phyloP scores from a whole-genome alignment of 2,888 invertebrate species.

The Allophyes oxyacanthae region DNA sequence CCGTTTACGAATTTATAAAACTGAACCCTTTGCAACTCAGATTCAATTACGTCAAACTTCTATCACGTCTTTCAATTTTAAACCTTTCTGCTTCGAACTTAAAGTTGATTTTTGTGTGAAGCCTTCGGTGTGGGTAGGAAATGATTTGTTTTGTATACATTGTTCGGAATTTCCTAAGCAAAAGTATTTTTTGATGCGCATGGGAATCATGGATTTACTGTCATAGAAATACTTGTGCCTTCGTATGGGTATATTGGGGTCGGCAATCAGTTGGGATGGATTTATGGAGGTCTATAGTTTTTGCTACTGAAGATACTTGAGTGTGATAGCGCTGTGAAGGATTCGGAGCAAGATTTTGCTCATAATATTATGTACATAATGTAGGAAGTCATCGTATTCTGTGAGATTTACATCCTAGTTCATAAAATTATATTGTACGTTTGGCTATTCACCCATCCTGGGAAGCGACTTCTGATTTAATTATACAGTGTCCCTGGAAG shows the following conservation, averaged over 20 bases:
- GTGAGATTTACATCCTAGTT: no score
- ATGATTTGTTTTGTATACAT: conserved; percentile 46
- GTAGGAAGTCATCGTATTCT: no score
- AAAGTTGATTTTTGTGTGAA: conserved; percentile 11
- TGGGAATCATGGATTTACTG: conserved; percentile 21
- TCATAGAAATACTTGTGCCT: conserved; percentile 11
- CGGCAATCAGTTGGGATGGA: conserved; percentile 1
- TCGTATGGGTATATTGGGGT: background rate
- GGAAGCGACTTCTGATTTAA: no score
- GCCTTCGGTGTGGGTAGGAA: conserved; percentile 2
- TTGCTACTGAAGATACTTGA: no score
- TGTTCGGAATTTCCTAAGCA: conserved; percentile 35
- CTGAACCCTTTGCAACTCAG: conserved; percentile 42
- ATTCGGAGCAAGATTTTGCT: no score
- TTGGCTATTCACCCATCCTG: no score
- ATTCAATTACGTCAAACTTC: conserved; percentile 49
- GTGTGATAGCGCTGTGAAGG: no score
- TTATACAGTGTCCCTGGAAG: no score
- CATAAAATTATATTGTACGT: no score
- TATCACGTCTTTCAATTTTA: conserved; percentile 1
- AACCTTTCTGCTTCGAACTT: conserved; percentile 5
- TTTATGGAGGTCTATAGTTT: background rate
- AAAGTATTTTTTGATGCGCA: conserved; percentile 35
- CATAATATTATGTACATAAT: no score
- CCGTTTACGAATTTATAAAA: conserved; percentile 55